phyloP scores from a whole-genome alignment of 2,113 vertebrate genomes.

The Harpagus bidentatus region DNA sequence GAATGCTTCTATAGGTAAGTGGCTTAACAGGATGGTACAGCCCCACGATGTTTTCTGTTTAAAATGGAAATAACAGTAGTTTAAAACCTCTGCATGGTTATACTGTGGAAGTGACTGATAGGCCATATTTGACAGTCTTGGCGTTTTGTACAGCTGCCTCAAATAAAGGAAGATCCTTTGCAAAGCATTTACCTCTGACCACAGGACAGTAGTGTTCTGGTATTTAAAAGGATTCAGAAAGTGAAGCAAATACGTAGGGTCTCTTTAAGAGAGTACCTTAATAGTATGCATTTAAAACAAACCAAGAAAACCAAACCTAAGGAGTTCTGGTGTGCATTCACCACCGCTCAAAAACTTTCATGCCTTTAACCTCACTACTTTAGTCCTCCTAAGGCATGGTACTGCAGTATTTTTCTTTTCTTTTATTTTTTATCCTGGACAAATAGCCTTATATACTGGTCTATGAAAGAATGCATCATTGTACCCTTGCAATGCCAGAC shows the following conservation, averaged over 20 bases:
- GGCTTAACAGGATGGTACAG: background rate
- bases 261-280: background rate
- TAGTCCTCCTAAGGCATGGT: constrained; percentile 8
- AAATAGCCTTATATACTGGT: constrained; percentile 54
- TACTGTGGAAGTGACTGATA: background rate
- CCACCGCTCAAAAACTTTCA: background rate
- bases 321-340: background rate
- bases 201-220: background rate
- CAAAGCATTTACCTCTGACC: background rate
- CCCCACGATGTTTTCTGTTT: background rate
- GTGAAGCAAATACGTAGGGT: background rate
- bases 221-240: background rate
- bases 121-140: background rate
- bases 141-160: background rate
- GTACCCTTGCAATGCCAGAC: constrained; percentile 1
- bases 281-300: constrained; percentile 24
- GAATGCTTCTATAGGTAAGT: no score
- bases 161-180: background rate
- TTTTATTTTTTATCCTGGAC: background rate
- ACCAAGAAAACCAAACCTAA: constrained; percentile 39
- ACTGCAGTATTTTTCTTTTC: constrained; percentile 16
- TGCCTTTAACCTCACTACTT: constrained; percentile 43
- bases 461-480: background rate
- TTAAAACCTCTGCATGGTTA: background rate
- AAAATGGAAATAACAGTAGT: background rate